Conservation (phyloP, 2,888 invertebrate species). For the Drosophila limbata region DNA sequence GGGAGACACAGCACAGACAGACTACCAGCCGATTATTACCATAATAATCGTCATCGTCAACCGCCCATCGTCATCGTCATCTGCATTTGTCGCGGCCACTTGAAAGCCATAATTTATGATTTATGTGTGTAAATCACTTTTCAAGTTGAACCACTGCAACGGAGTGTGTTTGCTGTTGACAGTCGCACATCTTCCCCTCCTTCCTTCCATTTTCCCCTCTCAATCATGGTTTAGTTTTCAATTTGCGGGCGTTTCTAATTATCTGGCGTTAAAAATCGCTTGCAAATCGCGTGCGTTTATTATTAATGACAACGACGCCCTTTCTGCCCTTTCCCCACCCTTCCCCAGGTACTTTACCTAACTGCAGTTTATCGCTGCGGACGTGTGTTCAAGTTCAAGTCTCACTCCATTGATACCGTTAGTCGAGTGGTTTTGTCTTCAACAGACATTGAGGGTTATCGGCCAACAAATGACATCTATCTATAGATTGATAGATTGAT, state of each 20-base stretch:
- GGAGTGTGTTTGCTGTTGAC: constrained; percentile 55
- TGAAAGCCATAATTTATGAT: constrained; percentile 76
- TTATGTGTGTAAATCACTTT: constrained; percentile 77
- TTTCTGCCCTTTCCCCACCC: background rate
- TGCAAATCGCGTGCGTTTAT: constrained; percentile 61
- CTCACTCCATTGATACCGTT: constrained; percentile 25
- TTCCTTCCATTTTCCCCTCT: background rate
- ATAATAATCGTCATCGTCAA: constrained; percentile 17
- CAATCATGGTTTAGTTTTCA: constrained; percentile 56
- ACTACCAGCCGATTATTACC: constrained; percentile 6
- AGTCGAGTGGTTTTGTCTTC: constrained; percentile 40
- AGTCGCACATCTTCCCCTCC: constrained; percentile 25
- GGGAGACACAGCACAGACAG: constrained; percentile 10
- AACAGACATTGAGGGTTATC: constrained; percentile 44
- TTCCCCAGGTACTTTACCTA: constrained; percentile 20
- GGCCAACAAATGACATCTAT: constrained; percentile 29
- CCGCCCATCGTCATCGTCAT: constrained; percentile 53
- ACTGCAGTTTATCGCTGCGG: constrained; percentile 71
- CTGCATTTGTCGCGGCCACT: constrained; percentile 75
- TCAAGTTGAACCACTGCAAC: constrained; percentile 71
- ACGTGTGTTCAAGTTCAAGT: constrained; percentile 65
- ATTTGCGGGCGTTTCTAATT: constrained; percentile 67
- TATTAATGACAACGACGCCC: constrained; percentile 47
- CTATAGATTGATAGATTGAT: constrained; percentile 30
- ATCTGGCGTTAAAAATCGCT: constrained; percentile 66